A percentile compares a stretch with the other conserved stretches of the same genome.
These are phyloP conservation scores for Exephanes ischioxanthus DNA, from an alignment of 2,888 invertebrate genomes.

Conservation along the genomic window DNA sequence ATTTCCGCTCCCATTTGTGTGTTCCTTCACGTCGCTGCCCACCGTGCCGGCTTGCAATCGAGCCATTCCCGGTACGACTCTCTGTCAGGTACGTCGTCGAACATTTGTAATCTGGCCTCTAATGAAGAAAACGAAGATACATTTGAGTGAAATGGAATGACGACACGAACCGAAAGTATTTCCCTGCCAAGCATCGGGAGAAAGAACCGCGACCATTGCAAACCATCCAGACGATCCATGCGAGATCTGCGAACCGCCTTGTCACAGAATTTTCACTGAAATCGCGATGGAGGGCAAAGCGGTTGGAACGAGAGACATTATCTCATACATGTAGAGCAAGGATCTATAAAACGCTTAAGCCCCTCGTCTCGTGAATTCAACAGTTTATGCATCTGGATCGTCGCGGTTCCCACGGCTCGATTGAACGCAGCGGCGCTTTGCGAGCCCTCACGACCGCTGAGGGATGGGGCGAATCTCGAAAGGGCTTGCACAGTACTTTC, in stretches of 20 bases:
- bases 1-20: conserved; percentile 14
- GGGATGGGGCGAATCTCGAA: not conserved
- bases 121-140: not conserved
- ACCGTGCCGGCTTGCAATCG: conserved; percentile 14
- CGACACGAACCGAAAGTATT: not conserved
- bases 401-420: not conserved
- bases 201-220: not conserved
- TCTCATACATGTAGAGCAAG: no score
- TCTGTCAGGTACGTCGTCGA: not conserved
- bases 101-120: conserved; percentile 14
- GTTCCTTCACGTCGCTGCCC: not conserved
- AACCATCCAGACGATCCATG: not conserved
- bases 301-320: no score
- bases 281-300: not conserved
- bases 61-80: not conserved
- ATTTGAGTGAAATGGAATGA: conserved; percentile 1
- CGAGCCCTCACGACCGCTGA: not conserved
- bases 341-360: not conserved
- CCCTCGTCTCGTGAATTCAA: conserved; percentile 5
- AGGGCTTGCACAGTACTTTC: not conserved
- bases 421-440: not conserved
- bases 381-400: not conserved
- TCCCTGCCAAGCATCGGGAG: not conserved
- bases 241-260: not conserved
- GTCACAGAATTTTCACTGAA: not conserved